These are phyloP conservation scores for Pithecia hirsuta DNA, from an alignment of 2,797 vertebrate species.

Conservation along the genomic window DNA sequence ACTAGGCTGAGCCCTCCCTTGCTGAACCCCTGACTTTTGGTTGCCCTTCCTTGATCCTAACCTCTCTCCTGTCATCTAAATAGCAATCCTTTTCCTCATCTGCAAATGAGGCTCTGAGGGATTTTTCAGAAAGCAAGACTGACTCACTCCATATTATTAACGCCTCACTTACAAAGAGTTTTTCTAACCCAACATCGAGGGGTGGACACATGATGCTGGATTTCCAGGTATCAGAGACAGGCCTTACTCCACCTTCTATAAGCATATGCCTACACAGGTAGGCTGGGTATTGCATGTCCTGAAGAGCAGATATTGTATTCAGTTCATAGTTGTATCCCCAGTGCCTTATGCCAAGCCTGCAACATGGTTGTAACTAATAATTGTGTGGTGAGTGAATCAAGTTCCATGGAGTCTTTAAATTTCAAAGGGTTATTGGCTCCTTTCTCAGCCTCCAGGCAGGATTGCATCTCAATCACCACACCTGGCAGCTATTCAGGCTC, in stretches of 20 bases:
- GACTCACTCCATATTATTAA: neutral
- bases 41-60: neutral
- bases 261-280: neutral
- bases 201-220: neutral
- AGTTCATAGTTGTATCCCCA: neutral
- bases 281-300: neutral
- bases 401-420: neutral
- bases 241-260: neutral
- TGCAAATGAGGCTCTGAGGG: neutral
- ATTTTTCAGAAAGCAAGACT: neutral
- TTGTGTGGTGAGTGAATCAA: neutral
- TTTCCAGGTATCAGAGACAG: neutral
- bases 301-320: neutral
- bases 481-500: neutral
- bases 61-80: neutral
- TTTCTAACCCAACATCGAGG: neutral
- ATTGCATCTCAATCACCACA: neutral
- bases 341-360: neutral
- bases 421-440: neutral
- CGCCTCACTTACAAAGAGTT: neutral
- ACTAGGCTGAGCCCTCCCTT: neutral
- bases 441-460: neutral
- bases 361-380: neutral
- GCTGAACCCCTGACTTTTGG: too few species aligned
- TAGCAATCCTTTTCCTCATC: neutral